Base-by-base conservation (phyloP, 2,797 vertebrate genomes). In the Acanthopagrus latus region DNA sequence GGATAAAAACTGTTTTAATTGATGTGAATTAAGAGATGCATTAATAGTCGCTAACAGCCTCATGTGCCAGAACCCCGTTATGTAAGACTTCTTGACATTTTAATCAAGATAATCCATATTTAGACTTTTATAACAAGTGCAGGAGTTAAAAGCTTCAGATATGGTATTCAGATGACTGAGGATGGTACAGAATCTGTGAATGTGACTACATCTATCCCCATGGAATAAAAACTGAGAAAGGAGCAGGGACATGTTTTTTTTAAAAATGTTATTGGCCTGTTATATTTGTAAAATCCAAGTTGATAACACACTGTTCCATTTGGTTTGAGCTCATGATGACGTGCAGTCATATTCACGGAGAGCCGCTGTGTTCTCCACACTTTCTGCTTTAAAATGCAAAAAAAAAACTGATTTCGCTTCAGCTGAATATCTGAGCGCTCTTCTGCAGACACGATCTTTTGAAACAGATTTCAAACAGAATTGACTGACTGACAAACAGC, bases 31-130 rank as follows among this genome's bases (percentile, higher is more conserved):
- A n/a, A 57, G 0, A 14, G 48, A 64, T 33, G n/a, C 17, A 50
- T 54, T 27, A 41, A 3, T 51, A 11, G 23, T 47, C 38, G 27
- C 7, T 33, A 47, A 25, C 8, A 33, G 44, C 5, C 23, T 16
- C 48, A 13, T 20, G 13, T 64, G 11, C 18, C 25, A 48, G 29
- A 44, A 20, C 25, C n/a, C 11, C 33, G 21, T 69, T 48, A 50
- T 29, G 5, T 52, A 55, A 60, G 52, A 48, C 13, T 48, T 43
- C n/a, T 67, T 59, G 25, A 65, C 23, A 69, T 78, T 72, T 16
- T 27, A 50, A 46, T 27, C 27, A 3, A 27, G 27, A 33, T 27
- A 50, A 46, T 33, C 55, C 5, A 7, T 25, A 50, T 18, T 10
- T 21, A 27, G 5, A 41, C 29, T 44, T 76, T 21, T 20, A 12